Evolutionary conservation across 2,888 invertebrate species (phyloP).

Genomic region (Noctuana brunneofusca): DNA sequence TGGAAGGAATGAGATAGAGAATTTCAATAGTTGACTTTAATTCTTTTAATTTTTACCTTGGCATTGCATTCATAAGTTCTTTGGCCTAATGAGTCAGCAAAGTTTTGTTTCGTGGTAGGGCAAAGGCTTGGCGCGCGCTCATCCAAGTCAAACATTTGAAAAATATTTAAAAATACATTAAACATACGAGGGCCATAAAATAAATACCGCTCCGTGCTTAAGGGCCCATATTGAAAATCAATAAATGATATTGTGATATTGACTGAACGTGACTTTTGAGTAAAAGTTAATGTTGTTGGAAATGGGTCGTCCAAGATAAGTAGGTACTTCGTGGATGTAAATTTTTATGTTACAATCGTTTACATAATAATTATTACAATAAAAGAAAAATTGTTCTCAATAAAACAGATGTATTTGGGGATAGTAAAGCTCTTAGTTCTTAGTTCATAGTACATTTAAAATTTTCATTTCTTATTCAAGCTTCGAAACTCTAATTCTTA

Average conservation of each 20-base stretch:
- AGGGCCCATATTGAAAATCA: constrained; percentile 56
- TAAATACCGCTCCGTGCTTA: constrained; percentile 62
- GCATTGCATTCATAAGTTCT: background rate
- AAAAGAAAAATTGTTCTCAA: background rate
- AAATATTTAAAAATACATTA: constrained; percentile 69
- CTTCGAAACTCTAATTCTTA: no score
- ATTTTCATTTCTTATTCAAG: no score
- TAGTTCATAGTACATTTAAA: no score
- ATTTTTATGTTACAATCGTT: constrained; percentile 41
- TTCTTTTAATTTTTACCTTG: background rate
- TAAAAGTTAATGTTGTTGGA: constrained; percentile 21
- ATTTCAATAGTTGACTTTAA: background rate
- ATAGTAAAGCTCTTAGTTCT: background rate
- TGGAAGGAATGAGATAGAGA: background rate
- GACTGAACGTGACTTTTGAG: constrained; percentile 59
- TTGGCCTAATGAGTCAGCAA: constrained; percentile 36
- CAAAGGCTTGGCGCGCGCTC: constrained; percentile 20
- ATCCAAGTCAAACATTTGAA: constrained; percentile 45
- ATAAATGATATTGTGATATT: constrained; percentile 53
- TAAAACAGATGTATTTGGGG: no score
- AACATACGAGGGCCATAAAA: constrained; percentile 45
- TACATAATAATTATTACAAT: constrained; percentile 44
- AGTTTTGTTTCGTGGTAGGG: constrained; percentile 16
- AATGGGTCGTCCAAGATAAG: constrained; percentile 22
- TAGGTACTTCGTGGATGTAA: constrained; percentile 21